Evolutionary conservation across 2,797 vertebrate genomes (phyloP), one percentile per base, ranked within the genome.

Genomic region (Mus caroli): DNA sequence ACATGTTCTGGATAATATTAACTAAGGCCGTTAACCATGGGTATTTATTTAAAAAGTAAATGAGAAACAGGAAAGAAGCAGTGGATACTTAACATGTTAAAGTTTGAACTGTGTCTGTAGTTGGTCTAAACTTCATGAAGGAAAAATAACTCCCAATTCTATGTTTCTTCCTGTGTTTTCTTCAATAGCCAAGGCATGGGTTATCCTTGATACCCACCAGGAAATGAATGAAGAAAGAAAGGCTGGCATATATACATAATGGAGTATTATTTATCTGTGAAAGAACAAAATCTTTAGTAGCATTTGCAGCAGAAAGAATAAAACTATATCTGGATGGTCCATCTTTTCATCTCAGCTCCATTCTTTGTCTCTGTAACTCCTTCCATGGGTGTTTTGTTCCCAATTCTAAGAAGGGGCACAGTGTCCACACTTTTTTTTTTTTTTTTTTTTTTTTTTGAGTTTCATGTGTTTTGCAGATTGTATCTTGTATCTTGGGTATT

Each of bases 1-100:
- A 22, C 28, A 37, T 37, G 88, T 60, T 93, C 17, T 85, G 56
- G 92, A 76, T 95, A 83, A 62, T 46, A 62, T 73, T 37, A 87
- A 13, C 22, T 71, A 50, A 86, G 64, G 60, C 71, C 20, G 75
- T 64, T 83, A 88, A 56, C 64, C 34, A 5, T 56, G 40, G 17
- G n/a, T 22, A 43, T 54, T 24, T 15, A 58, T 56, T 94, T 54
- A 83, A 92, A 78, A 79, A 67, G 46, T 50, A 43, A 67, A 13
- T 88, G 83, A 93, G 71, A 87, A 93, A 75, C 9, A 60, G 22
- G 43, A 78, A 88, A 88, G 9, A 31, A 78, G 75, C 73, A 54
- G 19, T 34, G 20, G 60, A 62, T 60, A 84, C 22, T 85, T 56
- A 34, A 34, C 75, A 58, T 56, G 67, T 84, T 93, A 87, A 95